These are phyloP conservation scores for Orestias chungarensis DNA, from an alignment of 2,797 vertebrate species.

Conservation along the genomic window DNA sequence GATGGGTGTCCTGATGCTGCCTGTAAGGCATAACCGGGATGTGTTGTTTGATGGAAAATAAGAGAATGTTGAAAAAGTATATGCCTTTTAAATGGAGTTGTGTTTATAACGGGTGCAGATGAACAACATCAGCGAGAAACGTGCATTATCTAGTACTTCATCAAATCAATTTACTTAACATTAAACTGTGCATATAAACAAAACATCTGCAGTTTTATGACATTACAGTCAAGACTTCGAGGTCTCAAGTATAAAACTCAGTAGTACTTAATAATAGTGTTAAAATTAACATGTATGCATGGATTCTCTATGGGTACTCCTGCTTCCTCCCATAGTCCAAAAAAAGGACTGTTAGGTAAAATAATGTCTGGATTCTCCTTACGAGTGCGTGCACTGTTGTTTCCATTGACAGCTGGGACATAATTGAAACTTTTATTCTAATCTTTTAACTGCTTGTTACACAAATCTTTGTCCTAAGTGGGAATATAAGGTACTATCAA, in stretches of 20 bases:
- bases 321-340: neutral
- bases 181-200: neutral
- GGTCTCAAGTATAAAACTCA: too few species aligned
- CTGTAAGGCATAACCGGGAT: too few species aligned
- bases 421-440: neutral
- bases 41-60: too few species aligned
- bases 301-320: too few species aligned
- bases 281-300: too few species aligned
- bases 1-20: too few species aligned
- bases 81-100: too few species aligned
- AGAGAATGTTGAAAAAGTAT: too few species aligned
- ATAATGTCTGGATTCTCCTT: neutral
- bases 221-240: neutral
- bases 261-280: too few species aligned
- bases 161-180: neutral
- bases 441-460: too few species aligned
- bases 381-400: neutral
- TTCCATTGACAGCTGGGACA: neutral
- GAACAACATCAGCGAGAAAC: too few species aligned
- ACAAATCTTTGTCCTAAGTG: neutral
- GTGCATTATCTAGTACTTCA: neutral
- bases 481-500: neutral
- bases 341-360: neutral
- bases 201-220: neutral
- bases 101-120: too few species aligned